Conservation (phyloP, 1,140 invertebrate species). For the Dreissena polymorpha region DNA sequence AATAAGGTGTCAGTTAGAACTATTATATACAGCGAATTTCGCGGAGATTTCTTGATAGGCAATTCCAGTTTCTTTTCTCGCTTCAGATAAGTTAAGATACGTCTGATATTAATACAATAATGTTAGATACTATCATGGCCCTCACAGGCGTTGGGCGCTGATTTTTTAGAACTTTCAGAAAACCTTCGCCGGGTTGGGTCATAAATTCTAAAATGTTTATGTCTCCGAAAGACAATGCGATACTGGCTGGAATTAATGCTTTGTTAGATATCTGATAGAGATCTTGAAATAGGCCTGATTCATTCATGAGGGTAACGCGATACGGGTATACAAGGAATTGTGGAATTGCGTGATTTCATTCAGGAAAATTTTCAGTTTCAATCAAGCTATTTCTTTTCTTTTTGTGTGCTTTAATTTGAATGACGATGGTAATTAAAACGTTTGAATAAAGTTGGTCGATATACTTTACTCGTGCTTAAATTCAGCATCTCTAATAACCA, state of each 20-base stretch:
- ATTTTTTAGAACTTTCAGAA: constrained; percentile 7
- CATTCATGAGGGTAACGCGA: neutral
- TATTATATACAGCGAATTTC: constrained; percentile 36
- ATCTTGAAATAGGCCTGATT: constrained; percentile 19
- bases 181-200: constrained; percentile 4
- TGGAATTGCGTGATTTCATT: no score
- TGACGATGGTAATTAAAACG: constrained; percentile 18
- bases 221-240: constrained; percentile 47
- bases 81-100: constrained; percentile 25
- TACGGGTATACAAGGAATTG: neutral
- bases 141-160: constrained; percentile 16
- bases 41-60: constrained; percentile 39
- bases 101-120: constrained; percentile 55
- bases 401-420: no score
- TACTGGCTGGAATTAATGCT: constrained; percentile 46
- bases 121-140: constrained; percentile 37
- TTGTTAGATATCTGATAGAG: constrained; percentile 32
- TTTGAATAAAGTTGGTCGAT: constrained; percentile 16
- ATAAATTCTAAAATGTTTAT: constrained; percentile 58
- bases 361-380: no score
- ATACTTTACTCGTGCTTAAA: no score
- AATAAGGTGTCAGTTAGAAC: constrained; percentile 54
- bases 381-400: no score
- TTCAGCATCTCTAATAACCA: no score
- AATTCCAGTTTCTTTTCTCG: constrained; percentile 22